Evolutionary conservation across 2,888 invertebrate species (phyloP).

Genomic region (Chrysina gloriosa): DNA sequence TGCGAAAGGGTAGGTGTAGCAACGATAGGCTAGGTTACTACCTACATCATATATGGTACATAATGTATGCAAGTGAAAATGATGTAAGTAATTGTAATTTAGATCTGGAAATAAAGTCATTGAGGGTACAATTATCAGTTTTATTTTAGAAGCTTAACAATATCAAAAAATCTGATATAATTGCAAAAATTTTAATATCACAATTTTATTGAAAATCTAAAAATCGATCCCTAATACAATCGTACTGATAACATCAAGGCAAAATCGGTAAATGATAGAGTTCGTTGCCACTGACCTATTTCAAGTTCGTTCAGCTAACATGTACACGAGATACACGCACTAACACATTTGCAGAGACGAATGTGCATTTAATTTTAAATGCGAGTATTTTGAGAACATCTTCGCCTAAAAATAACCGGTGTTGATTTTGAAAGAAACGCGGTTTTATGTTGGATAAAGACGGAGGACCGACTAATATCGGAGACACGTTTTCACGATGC

Average conservation of each 20-base stretch:
- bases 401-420: slow-evolving; percentile 49
- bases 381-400: slow-evolving; percentile 52
- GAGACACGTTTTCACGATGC: slow-evolving; percentile 23
- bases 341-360: slow-evolving; percentile 30
- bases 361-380: slow-evolving; percentile 51
- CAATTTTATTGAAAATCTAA: too few relatives aligned
- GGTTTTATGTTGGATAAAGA: slow-evolving; percentile 20
- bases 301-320: slow-evolving; percentile 58
- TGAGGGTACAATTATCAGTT: too few relatives aligned
- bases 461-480: not conserved
- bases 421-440: slow-evolving; percentile 40
- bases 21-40: too few relatives aligned
- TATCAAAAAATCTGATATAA: too few relatives aligned
- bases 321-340: slow-evolving; percentile 44
- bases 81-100: too few relatives aligned
- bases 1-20: too few relatives aligned
- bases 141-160: too few relatives aligned
- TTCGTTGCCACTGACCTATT: slow-evolving; percentile 62
- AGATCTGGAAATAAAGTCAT: too few relatives aligned
- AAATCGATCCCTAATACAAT: not conserved
- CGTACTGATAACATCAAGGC: slow-evolving; percentile 24
- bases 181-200: too few relatives aligned
- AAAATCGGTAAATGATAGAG: slow-evolving; percentile 46
- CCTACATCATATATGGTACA: too few relatives aligned
- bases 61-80: too few relatives aligned